Conservation (phyloP, 1,140 invertebrate genomes). For the Babylonia areolata region DNA sequence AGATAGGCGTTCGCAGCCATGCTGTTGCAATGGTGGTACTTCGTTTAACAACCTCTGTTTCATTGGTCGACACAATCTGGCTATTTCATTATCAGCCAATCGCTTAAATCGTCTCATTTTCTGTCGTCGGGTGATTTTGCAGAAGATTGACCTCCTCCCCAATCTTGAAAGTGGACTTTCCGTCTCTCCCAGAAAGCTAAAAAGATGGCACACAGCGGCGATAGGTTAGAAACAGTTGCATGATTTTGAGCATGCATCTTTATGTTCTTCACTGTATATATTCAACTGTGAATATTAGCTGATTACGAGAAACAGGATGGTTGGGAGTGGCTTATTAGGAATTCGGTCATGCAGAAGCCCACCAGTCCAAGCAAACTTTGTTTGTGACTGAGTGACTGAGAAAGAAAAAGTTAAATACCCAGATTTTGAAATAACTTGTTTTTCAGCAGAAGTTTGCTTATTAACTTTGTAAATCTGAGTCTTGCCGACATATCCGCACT, state of each 20-base stretch:
- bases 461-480: too few relatives aligned
- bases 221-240: conserved; percentile 12
- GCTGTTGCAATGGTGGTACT: conserved; percentile 21
- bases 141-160: neutral
- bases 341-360: too few relatives aligned
- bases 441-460: too few relatives aligned
- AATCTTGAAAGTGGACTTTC: neutral
- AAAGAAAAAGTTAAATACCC: too few relatives aligned
- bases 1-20: conserved; percentile 80
- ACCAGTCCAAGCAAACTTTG: too few relatives aligned
- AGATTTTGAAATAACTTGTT: too few relatives aligned
- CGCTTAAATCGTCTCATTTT: neutral
- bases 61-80: neutral
- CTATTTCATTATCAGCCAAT: neutral
- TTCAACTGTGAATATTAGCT: too few relatives aligned
- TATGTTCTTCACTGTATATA: too few relatives aligned
- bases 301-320: too few relatives aligned
- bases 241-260: conserved; percentile 19
- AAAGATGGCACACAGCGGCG: conserved; percentile 4
- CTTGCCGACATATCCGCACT: too few relatives aligned
- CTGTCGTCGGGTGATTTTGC: neutral
- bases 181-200: neutral
- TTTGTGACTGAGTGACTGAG: too few relatives aligned
- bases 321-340: too few relatives aligned
- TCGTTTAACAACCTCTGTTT: neutral